phyloP scores from a whole-genome alignment of 2,888 invertebrate genomes.

The Reticulitermes lucifugus region DNA sequence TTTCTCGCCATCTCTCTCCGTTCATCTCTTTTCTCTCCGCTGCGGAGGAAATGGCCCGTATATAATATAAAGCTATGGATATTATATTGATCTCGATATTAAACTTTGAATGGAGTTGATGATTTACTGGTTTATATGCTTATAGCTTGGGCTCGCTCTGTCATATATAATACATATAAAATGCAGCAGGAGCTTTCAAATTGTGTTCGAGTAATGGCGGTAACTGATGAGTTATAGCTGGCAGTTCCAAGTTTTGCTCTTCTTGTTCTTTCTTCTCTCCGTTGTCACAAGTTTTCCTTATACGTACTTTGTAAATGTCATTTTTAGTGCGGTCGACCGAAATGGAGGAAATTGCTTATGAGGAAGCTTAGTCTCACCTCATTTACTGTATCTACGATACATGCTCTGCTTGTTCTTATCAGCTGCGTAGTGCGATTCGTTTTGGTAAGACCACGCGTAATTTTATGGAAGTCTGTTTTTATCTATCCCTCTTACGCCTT shows the following conservation, averaged over 20 bases:
- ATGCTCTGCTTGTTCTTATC: not conserved
- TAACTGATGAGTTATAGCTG: slow-evolving; percentile 34
- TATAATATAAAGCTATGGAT: slow-evolving; percentile 48
- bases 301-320: not conserved
- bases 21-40: slow-evolving; percentile 57
- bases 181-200: slow-evolving; percentile 35
- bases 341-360: slow-evolving; percentile 6
- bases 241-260: slow-evolving; percentile 2
- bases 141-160: slow-evolving; percentile 10
- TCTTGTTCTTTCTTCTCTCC: slow-evolving; percentile 20
- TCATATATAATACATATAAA: slow-evolving; percentile 36
- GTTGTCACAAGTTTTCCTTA: slow-evolving; percentile 9
- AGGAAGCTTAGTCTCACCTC: not conserved
- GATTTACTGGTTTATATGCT: slow-evolving; percentile 46
- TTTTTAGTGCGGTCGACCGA: slow-evolving; percentile 9
- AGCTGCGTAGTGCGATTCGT: too few relatives aligned
- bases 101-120: slow-evolving; percentile 46
- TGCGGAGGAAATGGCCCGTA: slow-evolving; percentile 49
- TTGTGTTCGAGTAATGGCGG: slow-evolving; percentile 31
- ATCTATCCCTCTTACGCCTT: too few relatives aligned
- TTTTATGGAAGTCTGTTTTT: too few relatives aligned
- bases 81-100: slow-evolving; percentile 50
- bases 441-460: too few relatives aligned
- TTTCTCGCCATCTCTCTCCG: slow-evolving; percentile 43
- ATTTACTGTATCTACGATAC: not conserved